phyloP scores from a whole-genome alignment of 30 jellyfish, hydroid and myxozoan genomes.

The Clytia hemisphaerica region DNA sequence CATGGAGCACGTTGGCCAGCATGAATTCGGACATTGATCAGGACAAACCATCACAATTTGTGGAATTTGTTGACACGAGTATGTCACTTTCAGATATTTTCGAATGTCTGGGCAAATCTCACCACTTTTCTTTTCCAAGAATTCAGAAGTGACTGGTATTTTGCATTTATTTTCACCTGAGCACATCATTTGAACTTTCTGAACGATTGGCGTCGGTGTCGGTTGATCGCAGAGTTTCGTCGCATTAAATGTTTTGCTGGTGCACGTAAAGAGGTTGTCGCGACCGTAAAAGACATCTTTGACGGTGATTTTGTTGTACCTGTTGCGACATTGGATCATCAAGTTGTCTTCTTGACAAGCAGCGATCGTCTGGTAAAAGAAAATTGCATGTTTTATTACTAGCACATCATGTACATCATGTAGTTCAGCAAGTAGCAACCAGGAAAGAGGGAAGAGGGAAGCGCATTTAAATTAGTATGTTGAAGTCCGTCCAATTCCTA shows the following conservation, averaged over 20 bases:
- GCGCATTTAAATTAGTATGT: too few species aligned
- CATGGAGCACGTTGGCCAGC: constrained; percentile 78
- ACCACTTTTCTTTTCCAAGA: constrained; percentile 59
- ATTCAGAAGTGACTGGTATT: constrained; percentile 83
- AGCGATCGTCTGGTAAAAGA: constrained; percentile 55
- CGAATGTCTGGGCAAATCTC: constrained; percentile 82
- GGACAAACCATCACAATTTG: constrained; percentile 54
- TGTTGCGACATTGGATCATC: constrained; percentile 56
- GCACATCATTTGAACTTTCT: constrained; percentile 67
- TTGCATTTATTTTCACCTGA: constrained; percentile 88
- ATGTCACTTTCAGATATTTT: constrained; percentile 55
- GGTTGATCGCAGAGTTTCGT: constrained; percentile 61
- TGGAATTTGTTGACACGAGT: constrained; percentile 78
- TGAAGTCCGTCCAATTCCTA: too few species aligned
- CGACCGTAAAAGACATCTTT: constrained; percentile 82
- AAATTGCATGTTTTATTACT: background rate
- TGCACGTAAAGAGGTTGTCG: constrained; percentile 62
- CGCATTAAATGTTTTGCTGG: constrained; percentile 64
- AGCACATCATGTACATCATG: background rate
- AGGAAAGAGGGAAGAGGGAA: background rate
- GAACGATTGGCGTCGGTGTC: constrained; percentile 50
- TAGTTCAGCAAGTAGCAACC: background rate
- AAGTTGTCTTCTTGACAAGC: constrained; percentile 94
- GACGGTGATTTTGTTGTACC: constrained; percentile 57
- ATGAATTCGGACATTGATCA: constrained; percentile 44